These are phyloP conservation scores for Villa cingulata DNA, from an alignment of 2,888 invertebrate genomes.

Conservation along the genomic window DNA sequence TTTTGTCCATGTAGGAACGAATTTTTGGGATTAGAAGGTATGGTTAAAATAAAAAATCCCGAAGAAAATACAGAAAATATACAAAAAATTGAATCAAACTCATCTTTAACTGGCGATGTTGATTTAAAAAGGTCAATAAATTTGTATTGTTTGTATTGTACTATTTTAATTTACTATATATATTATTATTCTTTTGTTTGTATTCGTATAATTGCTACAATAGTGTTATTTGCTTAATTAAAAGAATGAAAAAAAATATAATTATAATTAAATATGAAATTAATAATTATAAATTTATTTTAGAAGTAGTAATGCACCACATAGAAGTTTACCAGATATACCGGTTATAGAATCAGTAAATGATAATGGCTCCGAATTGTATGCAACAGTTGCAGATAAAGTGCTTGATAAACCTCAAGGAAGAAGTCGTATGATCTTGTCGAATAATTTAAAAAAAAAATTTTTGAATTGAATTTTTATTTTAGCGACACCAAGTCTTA, in stretches of 20 bases:
- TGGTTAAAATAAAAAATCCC: conserved; percentile 57
- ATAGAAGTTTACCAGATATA: conserved; percentile 74
- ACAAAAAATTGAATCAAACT: conserved; percentile 19
- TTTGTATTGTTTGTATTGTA: background rate
- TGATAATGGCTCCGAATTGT: conserved; percentile 72
- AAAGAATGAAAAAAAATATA: background rate
- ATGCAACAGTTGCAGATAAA: conserved; percentile 64
- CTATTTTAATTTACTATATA: too few relatives aligned
- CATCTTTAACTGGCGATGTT: conserved; percentile 28
- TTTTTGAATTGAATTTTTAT: background rate
- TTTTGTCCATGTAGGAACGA: conserved; percentile 42
- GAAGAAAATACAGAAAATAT: conserved; percentile 35
- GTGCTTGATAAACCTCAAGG: conserved; percentile 30
- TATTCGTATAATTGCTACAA: too few relatives aligned
- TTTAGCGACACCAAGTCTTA: conserved; percentile 29
- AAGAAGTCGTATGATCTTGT: conserved; percentile 26
- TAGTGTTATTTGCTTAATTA: too few relatives aligned
- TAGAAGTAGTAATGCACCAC: conserved; percentile 39
- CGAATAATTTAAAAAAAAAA: background rate
- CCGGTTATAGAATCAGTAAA: conserved; percentile 56
- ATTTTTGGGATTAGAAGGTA: conserved; percentile 54
- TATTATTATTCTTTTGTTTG: too few relatives aligned
- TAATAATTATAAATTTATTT: conserved; percentile 3
- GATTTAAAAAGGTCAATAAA: conserved; percentile 13
- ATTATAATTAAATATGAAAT: conserved; percentile 6